Percentiles rank a stretch among this genome's conserved stretches.
Evolutionary conservation across 2,888 invertebrate genomes (phyloP).

Genomic region (Spodoptera picta): DNA sequence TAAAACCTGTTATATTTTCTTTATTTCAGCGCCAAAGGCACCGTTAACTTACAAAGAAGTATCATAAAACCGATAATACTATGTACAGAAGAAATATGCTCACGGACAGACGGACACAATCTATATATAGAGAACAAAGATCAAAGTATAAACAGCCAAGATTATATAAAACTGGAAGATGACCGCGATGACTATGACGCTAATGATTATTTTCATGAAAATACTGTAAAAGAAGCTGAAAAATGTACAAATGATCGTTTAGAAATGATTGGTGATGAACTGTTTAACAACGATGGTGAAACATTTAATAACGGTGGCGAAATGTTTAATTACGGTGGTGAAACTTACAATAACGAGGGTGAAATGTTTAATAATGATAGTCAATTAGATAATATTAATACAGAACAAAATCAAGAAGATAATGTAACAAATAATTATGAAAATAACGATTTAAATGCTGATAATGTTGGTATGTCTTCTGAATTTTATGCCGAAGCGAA

Average conservation of each 20-base stretch:
- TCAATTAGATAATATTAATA: not conserved
- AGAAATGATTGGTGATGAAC: constrained; percentile 1
- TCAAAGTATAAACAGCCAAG: constrained; percentile 38
- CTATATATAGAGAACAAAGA: constrained; percentile 29
- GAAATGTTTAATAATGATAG: not conserved
- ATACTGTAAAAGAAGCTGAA: not conserved
- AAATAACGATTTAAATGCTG: not conserved
- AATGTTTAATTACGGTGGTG: too few species aligned
- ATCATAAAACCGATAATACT: constrained; percentile 67
- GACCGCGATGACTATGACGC: constrained; percentile 30
- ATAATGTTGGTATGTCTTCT: constrained; percentile 16
- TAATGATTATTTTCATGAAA: constrained; percentile 33
- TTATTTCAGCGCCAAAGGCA: constrained; percentile 81
- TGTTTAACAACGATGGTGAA: not conserved
- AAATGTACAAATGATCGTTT: constrained; percentile 20
- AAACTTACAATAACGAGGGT: too few species aligned
- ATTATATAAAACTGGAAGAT: constrained; percentile 49
- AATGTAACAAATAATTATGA: not conserved
- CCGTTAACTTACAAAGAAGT: constrained; percentile 73
- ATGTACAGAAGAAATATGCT: constrained; percentile 74
- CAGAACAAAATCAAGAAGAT: not conserved
- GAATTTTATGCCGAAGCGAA: constrained; percentile 31
- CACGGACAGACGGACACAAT: constrained; percentile 43
- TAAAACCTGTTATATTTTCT: not conserved
- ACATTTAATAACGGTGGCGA: too few species aligned